phyloP scores from a whole-genome alignment of 53 echinoderm and acorn worm genomes.

The Holothuria scabra region DNA sequence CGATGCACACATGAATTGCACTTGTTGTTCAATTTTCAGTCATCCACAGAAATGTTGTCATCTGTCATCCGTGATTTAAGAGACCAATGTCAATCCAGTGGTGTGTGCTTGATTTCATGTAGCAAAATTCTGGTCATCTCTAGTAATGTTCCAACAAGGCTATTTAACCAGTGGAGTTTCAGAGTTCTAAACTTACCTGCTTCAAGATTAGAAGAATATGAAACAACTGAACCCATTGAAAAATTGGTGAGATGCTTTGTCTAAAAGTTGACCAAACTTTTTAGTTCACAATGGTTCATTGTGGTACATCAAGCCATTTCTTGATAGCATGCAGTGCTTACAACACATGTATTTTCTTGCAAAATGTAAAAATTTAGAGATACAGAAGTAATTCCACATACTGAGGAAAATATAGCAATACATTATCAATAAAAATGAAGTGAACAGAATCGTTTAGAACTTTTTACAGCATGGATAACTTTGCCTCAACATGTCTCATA shows the following conservation, averaged over 20 bases:
- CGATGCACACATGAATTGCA: neutral
- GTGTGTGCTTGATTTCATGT: conserved; percentile 63
- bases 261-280: too few species aligned
- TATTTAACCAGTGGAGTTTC: conserved; percentile 97
- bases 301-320: too few species aligned
- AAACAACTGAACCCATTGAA: conserved; percentile 91
- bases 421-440: too few species aligned
- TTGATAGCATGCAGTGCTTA: too few species aligned
- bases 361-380: too few species aligned
- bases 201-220: conserved; percentile 89
- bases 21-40: conserved; percentile 51
- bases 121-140: conserved; percentile 94
- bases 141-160: conserved; percentile 87
- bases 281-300: too few species aligned
- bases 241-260: conserved; percentile 70
- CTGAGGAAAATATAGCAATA: too few species aligned
- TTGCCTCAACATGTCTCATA: too few species aligned
- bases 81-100: conserved; percentile 44
- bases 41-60: conserved; percentile 90
- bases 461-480: too few species aligned
- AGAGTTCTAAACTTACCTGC: conserved; percentile 91
- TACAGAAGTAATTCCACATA: too few species aligned
- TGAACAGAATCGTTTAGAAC: too few species aligned
- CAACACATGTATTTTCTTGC: too few species aligned
- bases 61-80: conserved; percentile 83